These are phyloP conservation scores for Graptemys geographica DNA, from an alignment of 2,797 vertebrate genomes.

Conservation along the genomic window DNA sequence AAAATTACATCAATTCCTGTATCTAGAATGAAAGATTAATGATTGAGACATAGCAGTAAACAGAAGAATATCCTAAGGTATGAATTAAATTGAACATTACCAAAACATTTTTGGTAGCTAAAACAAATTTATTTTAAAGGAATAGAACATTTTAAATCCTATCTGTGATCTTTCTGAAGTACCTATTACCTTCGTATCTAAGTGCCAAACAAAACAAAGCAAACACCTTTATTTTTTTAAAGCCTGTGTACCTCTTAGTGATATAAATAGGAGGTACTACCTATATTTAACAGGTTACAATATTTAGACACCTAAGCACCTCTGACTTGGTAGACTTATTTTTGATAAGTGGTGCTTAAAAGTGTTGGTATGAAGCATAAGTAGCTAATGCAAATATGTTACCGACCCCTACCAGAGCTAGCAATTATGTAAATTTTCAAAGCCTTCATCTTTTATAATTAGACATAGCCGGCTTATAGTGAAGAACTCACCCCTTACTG, in stretches of 20 bases:
- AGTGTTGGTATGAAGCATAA: constrained; percentile 85
- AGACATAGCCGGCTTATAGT: constrained; percentile 79
- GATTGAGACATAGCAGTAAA: constrained; percentile 3
- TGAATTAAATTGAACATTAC: constrained; percentile 50
- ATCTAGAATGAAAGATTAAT: constrained; percentile 32
- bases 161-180: constrained; percentile 68
- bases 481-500: constrained; percentile 76
- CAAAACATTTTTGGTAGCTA: constrained; percentile 40
- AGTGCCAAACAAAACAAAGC: constrained; percentile 74
- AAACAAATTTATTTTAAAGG: constrained; percentile 54
- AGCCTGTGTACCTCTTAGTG: constrained; percentile 62
- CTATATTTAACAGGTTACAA: constrained; percentile 79
- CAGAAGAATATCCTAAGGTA: constrained; percentile 27
- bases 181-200: constrained; percentile 68
- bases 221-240: constrained; percentile 74
- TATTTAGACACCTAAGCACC: constrained; percentile 82
- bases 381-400: constrained; percentile 89
- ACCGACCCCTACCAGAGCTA: constrained; percentile 84
- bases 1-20: constrained; percentile 30
- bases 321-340: constrained; percentile 84
- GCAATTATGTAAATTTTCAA: constrained; percentile 87
- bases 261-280: constrained; percentile 71
- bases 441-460: constrained; percentile 87
- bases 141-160: constrained; percentile 65
- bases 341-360: constrained; percentile 85